Evolutionary conservation across 2,888 invertebrate genomes (phyloP).

Genomic region (Eristalinus sepulchralis): DNA sequence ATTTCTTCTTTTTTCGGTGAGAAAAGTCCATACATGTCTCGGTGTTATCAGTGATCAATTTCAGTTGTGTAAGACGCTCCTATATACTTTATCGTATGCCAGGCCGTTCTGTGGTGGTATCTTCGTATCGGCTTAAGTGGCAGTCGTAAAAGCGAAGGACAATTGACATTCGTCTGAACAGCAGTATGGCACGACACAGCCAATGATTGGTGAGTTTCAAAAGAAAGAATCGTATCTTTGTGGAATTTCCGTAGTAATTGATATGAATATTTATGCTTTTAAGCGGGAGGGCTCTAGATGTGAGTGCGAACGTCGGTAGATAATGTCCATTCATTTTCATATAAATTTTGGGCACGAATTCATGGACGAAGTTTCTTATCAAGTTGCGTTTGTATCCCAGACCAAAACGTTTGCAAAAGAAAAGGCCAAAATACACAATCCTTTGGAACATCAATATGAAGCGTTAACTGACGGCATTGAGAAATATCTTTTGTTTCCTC

Average conservation of each 20-base stretch:
- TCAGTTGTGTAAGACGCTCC: conserved; percentile 11
- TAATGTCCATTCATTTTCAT: background rate
- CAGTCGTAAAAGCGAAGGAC: background rate
- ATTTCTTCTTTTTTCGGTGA: background rate
- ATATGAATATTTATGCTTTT: background rate
- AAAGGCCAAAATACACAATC: no score
- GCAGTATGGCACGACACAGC: background rate
- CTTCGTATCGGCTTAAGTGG: background rate
- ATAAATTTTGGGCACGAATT: no score
- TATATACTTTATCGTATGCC: background rate
- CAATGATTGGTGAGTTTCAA: background rate
- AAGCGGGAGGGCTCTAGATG: background rate
- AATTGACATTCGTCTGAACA: background rate
- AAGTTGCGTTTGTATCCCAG: no score
- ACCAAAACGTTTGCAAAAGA: no score
- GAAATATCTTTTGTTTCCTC: no score
- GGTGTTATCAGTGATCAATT: conserved; percentile 40
- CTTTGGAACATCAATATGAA: no score
- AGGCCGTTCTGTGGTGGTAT: background rate
- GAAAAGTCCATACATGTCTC: conserved; percentile 22
- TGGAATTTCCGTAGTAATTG: background rate
- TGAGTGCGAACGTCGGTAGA: background rate
- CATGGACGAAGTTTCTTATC: no score
- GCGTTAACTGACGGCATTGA: no score
- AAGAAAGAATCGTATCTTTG: background rate